Evolutionary conservation across 1,140 invertebrate genomes (phyloP).

Genomic region (Atta colombica): DNA sequence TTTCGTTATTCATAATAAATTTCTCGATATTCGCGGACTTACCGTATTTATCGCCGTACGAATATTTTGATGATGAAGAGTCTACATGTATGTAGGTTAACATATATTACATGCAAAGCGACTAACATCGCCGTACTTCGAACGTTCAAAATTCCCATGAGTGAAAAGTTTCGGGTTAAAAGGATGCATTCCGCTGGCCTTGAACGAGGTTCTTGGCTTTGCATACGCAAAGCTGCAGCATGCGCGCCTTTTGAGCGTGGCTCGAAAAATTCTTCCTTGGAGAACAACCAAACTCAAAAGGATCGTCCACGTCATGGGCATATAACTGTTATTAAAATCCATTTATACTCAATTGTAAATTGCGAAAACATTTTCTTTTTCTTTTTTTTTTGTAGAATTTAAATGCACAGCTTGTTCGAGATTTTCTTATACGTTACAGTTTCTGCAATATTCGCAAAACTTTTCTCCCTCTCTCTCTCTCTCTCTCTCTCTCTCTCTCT

Average conservation of each 20-base stretch:
- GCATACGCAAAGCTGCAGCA: slow-evolving; percentile 4
- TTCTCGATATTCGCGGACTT: slow-evolving; percentile 6
- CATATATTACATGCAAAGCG: slow-evolving; percentile 26
- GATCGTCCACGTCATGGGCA: too few relatives aligned
- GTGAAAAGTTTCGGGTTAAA: slow-evolving; percentile 55
- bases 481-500: not conserved
- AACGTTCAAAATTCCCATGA: slow-evolving; percentile 39
- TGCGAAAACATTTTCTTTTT: not conserved
- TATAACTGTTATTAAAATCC: slow-evolving; percentile 38
- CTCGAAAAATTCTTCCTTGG: slow-evolving; percentile 43
- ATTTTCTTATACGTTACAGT: not conserved
- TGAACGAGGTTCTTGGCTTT: slow-evolving; percentile 54
- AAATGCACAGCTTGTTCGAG: not conserved
- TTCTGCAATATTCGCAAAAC: not conserved
- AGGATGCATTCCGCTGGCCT: slow-evolving; percentile 53
- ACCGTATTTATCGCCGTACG: not conserved
- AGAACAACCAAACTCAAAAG: slow-evolving; percentile 1
- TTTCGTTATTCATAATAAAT: slow-evolving; percentile 47
- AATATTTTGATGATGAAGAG: slow-evolving; percentile 3
- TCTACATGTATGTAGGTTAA: slow-evolving; percentile 13
- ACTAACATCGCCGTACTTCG: not conserved
- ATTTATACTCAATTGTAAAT: slow-evolving; percentile 21
- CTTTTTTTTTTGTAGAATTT: not conserved
- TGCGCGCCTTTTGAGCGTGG: slow-evolving; percentile 16
- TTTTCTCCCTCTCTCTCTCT: not conserved